These are phyloP conservation scores for Hippolais icterina DNA, from an alignment of 2,113 vertebrate genomes.

Conservation along the genomic window DNA sequence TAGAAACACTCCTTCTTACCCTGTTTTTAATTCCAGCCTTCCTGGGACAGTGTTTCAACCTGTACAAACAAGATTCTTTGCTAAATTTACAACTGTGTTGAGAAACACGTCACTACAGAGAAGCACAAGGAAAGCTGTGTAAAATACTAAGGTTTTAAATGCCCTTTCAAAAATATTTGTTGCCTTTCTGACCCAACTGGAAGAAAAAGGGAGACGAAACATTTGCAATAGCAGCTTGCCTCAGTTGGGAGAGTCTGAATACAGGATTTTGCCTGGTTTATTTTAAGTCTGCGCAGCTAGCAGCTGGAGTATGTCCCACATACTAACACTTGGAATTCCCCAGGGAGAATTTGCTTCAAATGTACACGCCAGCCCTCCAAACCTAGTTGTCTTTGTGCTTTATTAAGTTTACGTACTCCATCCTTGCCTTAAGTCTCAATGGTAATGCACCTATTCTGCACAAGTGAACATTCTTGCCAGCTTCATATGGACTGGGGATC, in stretches of 20 bases:
- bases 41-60: not conserved
- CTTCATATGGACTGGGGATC: not conserved
- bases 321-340: constrained; percentile 62
- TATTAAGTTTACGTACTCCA: not conserved
- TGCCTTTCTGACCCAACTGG: not conserved
- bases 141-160: not conserved
- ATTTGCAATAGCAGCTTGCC: not conserved
- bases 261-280: constrained; percentile 41
- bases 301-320: constrained; percentile 58
- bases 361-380: not conserved
- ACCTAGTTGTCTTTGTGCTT: not conserved
- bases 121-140: not conserved
- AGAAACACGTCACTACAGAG: not conserved
- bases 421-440: not conserved
- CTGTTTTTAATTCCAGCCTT: not conserved
- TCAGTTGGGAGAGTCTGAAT: not conserved
- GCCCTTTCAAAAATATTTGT: not conserved
- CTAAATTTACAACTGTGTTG: not conserved
- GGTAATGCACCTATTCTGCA: not conserved
- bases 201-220: not conserved
- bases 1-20: not conserved
- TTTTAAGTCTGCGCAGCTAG: constrained; percentile 53
- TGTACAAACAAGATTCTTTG: not conserved
- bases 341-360: constrained; percentile 17
- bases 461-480: not conserved